Conservation (phyloP, 2,888 invertebrate genomes). For the Heteromurus nitidus region DNA sequence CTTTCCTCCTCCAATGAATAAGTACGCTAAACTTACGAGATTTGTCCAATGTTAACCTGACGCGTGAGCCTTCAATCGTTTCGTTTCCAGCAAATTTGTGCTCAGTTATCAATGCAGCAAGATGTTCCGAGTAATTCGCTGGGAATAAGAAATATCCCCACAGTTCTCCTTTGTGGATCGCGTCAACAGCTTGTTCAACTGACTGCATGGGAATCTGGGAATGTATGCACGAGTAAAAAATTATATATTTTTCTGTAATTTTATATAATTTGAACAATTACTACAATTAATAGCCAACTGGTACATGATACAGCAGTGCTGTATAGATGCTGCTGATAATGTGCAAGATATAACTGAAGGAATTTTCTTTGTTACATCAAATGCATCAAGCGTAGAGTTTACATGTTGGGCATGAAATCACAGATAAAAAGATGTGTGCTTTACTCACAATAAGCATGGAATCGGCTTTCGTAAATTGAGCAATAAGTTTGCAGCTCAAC, state of each 20-base stretch:
- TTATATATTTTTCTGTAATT: too few species aligned
- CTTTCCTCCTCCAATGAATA: too few species aligned
- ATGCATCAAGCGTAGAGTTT: too few species aligned
- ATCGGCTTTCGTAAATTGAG: background rate
- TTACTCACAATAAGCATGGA: slow-evolving; percentile 29
- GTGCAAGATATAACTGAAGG: too few species aligned
- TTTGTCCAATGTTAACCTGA: slow-evolving; percentile 44
- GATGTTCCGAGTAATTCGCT: slow-evolving; percentile 31
- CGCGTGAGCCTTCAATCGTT: slow-evolving; percentile 46
- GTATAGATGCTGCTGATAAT: too few species aligned
- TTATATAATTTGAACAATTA: too few species aligned
- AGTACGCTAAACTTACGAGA: slow-evolving; percentile 30
- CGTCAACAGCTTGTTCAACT: slow-evolving; percentile 3
- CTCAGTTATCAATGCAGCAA: slow-evolving; percentile 10
- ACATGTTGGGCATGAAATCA: too few species aligned
- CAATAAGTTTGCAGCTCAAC: slow-evolving; percentile 33
- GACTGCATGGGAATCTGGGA: slow-evolving; percentile 40
- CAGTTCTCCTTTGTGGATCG: slow-evolving; percentile 28
- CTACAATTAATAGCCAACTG: too few species aligned
- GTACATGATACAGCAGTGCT: too few species aligned
- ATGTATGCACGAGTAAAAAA: too few species aligned
- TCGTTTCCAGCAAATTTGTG: slow-evolving; percentile 48
- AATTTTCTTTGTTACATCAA: too few species aligned
- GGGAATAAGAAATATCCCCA: slow-evolving; percentile 54
- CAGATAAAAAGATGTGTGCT: too few species aligned